Percentiles rank a stretch among this genome's conserved stretches.
phyloP scores from a whole-genome alignment of 1,140 invertebrate genomes.

The Lasaia peninsularis region DNA sequence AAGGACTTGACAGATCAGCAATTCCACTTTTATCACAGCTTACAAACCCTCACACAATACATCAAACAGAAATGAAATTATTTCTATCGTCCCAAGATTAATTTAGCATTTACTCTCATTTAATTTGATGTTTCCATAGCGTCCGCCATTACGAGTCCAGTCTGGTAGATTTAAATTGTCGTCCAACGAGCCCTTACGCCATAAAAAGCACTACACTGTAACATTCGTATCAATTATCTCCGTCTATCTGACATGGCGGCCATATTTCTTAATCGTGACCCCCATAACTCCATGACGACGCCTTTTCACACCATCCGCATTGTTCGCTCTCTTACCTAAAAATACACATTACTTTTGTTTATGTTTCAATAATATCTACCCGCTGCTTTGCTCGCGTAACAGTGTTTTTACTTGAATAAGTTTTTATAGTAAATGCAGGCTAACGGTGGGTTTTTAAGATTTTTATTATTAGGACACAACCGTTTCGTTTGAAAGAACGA shows the following conservation, averaged over 20 bases:
- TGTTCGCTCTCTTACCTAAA: constrained; percentile 1
- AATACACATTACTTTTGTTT: background rate
- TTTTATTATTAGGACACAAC: too few relatives aligned
- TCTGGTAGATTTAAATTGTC: constrained; percentile 6
- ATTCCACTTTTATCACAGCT: too few relatives aligned
- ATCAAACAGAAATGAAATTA: too few relatives aligned
- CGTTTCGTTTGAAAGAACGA: too few relatives aligned
- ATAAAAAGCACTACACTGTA: constrained; percentile 31
- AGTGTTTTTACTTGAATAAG: too few relatives aligned
- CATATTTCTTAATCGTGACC: constrained; percentile 55
- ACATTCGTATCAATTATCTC: constrained; percentile 55
- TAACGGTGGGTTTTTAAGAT: too few relatives aligned
- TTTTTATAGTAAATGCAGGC: too few relatives aligned
- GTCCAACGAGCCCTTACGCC: constrained; percentile 5
- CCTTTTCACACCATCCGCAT: constrained; percentile 18
- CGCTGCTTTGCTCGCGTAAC: too few relatives aligned
- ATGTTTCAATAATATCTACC: background rate
- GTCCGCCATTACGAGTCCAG: background rate
- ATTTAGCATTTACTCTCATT: background rate
- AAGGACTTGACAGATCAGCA: too few relatives aligned
- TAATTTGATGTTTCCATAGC: constrained; percentile 1
- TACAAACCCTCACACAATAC: too few relatives aligned
- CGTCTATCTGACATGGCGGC: constrained; percentile 35
- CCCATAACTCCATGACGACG: constrained; percentile 34
- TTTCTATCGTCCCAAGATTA: too few relatives aligned